Evolutionary conservation across 2,113 vertebrate species (phyloP).

Genomic region (Tonatia bakeri): DNA sequence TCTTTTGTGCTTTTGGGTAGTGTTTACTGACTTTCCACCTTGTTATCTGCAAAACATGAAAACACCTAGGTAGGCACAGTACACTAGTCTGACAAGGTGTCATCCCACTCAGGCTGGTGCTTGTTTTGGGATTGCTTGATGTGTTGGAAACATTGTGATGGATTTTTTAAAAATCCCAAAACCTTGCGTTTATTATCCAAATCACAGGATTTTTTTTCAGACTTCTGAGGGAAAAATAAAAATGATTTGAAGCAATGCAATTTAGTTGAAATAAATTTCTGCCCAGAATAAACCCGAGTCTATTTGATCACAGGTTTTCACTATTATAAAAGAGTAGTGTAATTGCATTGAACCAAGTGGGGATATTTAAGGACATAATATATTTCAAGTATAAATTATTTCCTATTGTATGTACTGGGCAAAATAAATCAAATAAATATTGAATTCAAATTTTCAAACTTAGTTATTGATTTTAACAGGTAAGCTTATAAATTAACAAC

Average conservation of each 20-base stretch:
- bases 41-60: conserved; percentile 57
- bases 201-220: conserved; percentile 26
- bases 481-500: neutral
- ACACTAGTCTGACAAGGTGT: conserved; percentile 64
- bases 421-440: conserved; percentile 57
- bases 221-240: conserved; percentile 43
- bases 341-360: neutral
- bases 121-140: conserved; percentile 46
- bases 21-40: conserved; percentile 52
- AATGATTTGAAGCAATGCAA: neutral
- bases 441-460: conserved; percentile 33
- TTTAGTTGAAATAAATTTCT: conserved; percentile 32
- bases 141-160: conserved; percentile 54
- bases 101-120: conserved; percentile 59
- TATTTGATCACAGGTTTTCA: conserved; percentile 57
- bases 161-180: neutral
- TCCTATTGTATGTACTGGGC: conserved; percentile 10
- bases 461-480: neutral
- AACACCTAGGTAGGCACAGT: conserved; percentile 50
- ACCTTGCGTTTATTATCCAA: neutral
- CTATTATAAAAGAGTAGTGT: neutral
- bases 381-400: conserved; percentile 44
- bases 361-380: neutral
- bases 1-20: neutral
- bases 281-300: conserved; percentile 36